These are phyloP conservation scores for Oligia strigilis DNA, from an alignment of 2,888 invertebrate species.

Conservation along the genomic window DNA sequence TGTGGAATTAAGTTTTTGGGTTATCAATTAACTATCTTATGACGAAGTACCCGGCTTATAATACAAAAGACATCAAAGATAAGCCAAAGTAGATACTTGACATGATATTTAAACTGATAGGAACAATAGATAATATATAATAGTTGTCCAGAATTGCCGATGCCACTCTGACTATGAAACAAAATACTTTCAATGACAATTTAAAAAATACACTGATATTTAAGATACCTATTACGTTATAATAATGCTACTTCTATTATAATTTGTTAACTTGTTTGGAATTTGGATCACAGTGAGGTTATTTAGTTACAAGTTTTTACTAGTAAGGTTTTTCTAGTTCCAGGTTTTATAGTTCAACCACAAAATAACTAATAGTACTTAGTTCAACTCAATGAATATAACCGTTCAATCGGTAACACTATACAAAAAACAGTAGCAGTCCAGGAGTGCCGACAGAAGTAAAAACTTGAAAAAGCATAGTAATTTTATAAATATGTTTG, in stretches of 20 bases:
- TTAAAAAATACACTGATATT: not conserved
- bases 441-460: too few species aligned
- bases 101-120: slow-evolving; percentile 21
- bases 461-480: too few species aligned
- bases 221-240: too few species aligned
- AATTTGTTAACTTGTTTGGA: not conserved
- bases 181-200: not conserved
- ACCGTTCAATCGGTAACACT: not conserved
- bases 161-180: not conserved
- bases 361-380: not conserved
- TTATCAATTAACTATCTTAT: not conserved
- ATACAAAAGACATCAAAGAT: not conserved
- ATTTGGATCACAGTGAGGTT: not conserved
- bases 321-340: not conserved
- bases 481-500: too few species aligned
- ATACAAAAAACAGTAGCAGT: not conserved
- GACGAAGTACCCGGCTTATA: not conserved
- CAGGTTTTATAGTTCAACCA: not conserved
- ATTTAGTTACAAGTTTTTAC: not conserved
- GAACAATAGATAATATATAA: not conserved
- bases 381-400: not conserved
- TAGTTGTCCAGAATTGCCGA: not conserved
- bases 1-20: not conserved
- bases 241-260: not conserved
- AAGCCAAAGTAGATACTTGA: slow-evolving; percentile 14